A percentile compares a stretch with the other conserved stretches of the same genome.
phyloP scores from a whole-genome alignment of 2,888 invertebrate species.

The Cantharis flavilabris region DNA sequence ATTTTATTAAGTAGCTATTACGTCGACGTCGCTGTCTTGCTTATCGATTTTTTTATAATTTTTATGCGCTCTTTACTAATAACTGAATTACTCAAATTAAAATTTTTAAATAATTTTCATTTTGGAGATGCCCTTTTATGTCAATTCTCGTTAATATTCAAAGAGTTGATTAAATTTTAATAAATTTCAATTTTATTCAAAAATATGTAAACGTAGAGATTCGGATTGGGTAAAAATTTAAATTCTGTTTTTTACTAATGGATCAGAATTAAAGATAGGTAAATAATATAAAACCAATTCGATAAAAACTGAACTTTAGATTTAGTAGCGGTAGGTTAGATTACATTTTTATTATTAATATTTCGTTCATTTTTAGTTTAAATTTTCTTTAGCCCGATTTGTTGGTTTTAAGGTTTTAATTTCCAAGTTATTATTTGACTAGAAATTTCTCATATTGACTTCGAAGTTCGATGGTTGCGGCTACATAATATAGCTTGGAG shows the following conservation, averaged over 20 bases:
- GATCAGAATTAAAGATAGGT: too few species aligned
- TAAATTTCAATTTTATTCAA: not conserved
- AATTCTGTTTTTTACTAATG: not conserved
- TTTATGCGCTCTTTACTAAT: not conserved
- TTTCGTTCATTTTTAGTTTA: not conserved
- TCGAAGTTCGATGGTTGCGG: not conserved
- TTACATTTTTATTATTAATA: too few species aligned
- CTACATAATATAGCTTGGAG: not conserved
- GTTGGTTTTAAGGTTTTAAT: not conserved
- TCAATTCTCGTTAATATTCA: not conserved
- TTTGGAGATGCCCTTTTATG: not conserved
- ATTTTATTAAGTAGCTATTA: not conserved
- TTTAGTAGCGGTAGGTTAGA: too few species aligned
- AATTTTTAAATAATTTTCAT: not conserved
- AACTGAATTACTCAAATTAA: not conserved
- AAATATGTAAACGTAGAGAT: not conserved
- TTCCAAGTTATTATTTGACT: not conserved
- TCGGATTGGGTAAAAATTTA: not conserved
- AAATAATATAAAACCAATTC: too few species aligned
- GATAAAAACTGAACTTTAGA: too few species aligned
- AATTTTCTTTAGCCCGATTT: not conserved
- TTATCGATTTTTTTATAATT: not conserved
- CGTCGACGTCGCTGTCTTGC: not conserved
- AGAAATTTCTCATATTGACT: not conserved
- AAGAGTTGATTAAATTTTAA: not conserved